Evolutionary conservation across 2,113 vertebrate genomes (phyloP), one percentile per base, ranked within the genome.

Genomic region (Erythrolamprus reginae): DNA sequence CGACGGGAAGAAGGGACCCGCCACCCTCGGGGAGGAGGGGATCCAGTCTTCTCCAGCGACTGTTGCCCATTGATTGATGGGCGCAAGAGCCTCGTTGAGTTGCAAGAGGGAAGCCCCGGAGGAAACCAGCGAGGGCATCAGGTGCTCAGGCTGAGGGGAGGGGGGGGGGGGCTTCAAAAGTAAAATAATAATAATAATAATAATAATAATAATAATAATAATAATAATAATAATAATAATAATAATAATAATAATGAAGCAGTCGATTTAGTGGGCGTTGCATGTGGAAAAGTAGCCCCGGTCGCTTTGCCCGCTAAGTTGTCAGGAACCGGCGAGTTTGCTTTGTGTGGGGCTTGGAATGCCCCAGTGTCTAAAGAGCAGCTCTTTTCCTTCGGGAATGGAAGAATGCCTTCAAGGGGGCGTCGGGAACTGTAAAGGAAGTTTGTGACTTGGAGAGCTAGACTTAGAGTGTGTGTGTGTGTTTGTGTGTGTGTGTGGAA

Each of bases 401-500:
- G 45, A 84, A 84, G 82, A 48, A 24, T 42, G 38, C 17, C 70
- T 21, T 33, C 70, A 42, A 19, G 70, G 33, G n/a, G 15, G n/a
- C 7, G 24, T 21, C 17, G 33, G 65, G 70, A 77, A 21, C 33
- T 8, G 70, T 19, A 3, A 42, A 7, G 17, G 65, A 38, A 38
- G 65, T 51, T 51, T 55, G 89, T 13, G 61, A 51, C 90, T 90
- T 87, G 82, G 87, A 87, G 85, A 82, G 90, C n/a, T n/a, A n/a
- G n/a, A n/a, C n/a, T n/a, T n/a, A n/a, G n/a, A n/a, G n/a, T n/a
- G n/a, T n/a, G n/a, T n/a, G n/a, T n/a, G n/a, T n/a, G n/a, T n/a
- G n/a, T n/a, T n/a, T n/a, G n/a, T n/a, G n/a, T n/a, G n/a, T n/a
- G n/a, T n/a, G n/a, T n/a, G n/a, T n/a, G n/a, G n/a, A n/a, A 42